Percentiles rank a stretch among this genome's conserved stretches.
Evolutionary conservation across 2,888 invertebrate species (phyloP).

Genomic region (Adelphocoris suturalis): DNA sequence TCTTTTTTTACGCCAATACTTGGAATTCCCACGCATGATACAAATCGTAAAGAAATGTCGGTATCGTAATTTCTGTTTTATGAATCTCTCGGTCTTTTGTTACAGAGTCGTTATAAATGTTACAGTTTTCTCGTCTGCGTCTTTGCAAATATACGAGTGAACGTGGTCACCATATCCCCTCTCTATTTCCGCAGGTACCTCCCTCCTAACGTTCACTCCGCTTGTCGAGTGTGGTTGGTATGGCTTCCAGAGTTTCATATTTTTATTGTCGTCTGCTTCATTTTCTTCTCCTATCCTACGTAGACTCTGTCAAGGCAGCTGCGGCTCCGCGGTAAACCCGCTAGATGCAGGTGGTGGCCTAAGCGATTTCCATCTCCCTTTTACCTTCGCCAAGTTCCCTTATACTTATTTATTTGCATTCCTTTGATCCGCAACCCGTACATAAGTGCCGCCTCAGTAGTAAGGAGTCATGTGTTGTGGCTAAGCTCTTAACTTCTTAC

Average conservation of each 20-base stretch:
- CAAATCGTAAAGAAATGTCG: too few relatives aligned
- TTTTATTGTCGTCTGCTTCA: neutral
- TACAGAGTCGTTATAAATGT: too few relatives aligned
- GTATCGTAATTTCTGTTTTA: too few relatives aligned
- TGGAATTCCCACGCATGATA: too few relatives aligned
- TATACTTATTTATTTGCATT: conserved; percentile 3
- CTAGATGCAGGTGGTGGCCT: conserved; percentile 10
- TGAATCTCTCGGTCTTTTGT: too few relatives aligned
- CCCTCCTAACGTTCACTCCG: neutral
- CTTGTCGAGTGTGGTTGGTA: neutral
- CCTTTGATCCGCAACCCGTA: neutral
- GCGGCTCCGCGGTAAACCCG: neutral
- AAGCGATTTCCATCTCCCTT: neutral
- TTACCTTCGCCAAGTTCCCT: neutral
- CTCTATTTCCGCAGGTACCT: neutral
- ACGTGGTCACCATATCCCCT: neutral
- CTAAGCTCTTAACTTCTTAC: neutral
- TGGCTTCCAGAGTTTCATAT: neutral
- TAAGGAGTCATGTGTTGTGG: neutral
- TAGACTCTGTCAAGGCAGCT: neutral
- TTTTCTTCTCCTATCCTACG: neutral
- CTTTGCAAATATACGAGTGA: too few relatives aligned
- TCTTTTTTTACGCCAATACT: too few relatives aligned
- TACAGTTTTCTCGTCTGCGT: too few relatives aligned
- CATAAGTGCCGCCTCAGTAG: neutral